Conservation (phyloP, 2,113 vertebrate genomes). For the Orthonyx spaldingii region DNA sequence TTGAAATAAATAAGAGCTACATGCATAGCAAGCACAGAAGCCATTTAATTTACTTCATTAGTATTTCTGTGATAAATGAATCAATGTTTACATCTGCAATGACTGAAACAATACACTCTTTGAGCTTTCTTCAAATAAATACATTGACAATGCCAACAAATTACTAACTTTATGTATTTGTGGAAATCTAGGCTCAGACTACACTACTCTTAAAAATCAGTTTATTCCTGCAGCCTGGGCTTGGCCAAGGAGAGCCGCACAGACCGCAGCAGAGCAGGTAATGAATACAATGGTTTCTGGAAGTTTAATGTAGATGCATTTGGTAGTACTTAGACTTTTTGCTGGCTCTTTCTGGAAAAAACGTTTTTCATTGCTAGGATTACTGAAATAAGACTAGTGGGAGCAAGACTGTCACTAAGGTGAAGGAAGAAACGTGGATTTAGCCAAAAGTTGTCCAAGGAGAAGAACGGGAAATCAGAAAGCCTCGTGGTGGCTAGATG, state of each 20-base stretch:
- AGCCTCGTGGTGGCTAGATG: background rate
- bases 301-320: background rate
- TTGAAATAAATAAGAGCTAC: background rate
- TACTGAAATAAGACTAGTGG: background rate
- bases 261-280: background rate
- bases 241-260: background rate
- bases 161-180: background rate
- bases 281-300: background rate
- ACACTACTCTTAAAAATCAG: rapidly evolving
- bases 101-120: background rate
- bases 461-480: background rate
- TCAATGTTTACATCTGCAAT: background rate
- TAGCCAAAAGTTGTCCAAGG: background rate
- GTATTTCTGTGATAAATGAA: background rate
- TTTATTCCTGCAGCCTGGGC: background rate
- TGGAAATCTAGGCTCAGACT: background rate
- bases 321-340: background rate
- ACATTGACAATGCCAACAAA: background rate
- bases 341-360: background rate
- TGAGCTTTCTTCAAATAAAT: background rate
- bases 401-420: background rate
- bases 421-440: background rate
- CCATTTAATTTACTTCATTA: background rate
- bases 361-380: background rate
- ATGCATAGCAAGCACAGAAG: background rate